A percentile compares a stretch with the other conserved stretches of the same genome.
Evolutionary conservation across 2,797 vertebrate genomes (phyloP).

Genomic region (Vultur gryphus): DNA sequence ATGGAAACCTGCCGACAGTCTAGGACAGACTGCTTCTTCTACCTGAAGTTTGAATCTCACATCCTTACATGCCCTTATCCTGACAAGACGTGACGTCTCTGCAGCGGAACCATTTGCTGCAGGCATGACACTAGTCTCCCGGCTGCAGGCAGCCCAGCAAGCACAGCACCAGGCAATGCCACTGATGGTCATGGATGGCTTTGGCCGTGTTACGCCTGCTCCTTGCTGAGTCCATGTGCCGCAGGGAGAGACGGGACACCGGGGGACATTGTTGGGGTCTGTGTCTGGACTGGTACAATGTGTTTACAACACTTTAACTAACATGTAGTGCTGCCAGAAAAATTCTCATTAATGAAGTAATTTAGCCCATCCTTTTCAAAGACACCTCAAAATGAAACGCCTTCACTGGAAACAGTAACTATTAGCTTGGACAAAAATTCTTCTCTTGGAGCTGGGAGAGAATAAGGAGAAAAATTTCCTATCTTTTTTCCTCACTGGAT

Average conservation of each 20-base stretch:
- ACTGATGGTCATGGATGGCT: rapidly evolving
- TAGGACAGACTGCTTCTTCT: neutral
- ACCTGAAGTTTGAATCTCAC: neutral
- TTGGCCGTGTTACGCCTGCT: neutral
- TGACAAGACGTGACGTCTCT: neutral
- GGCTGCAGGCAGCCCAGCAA: neutral
- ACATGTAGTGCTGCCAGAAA: rapidly evolving
- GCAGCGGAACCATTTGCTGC: neutral
- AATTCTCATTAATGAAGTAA: neutral
- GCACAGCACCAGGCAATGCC: neutral
- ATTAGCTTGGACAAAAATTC: neutral
- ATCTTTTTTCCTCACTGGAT: too few species aligned
- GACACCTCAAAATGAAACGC: neutral
- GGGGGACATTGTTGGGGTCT: neutral
- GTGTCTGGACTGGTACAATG: neutral
- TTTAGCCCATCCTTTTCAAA: neutral
- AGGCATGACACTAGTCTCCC: too few species aligned
- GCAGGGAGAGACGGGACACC: neutral
- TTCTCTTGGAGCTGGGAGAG: neutral
- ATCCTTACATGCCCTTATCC: rapidly evolving
- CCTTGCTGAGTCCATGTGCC: neutral
- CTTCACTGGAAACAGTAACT: neutral
- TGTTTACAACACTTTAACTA: too few species aligned
- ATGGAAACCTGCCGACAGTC: neutral
- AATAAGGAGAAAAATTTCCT: rapidly evolving